phyloP scores from a whole-genome alignment of 2,797 vertebrate species.

The Anomalospiza imberbis region DNA sequence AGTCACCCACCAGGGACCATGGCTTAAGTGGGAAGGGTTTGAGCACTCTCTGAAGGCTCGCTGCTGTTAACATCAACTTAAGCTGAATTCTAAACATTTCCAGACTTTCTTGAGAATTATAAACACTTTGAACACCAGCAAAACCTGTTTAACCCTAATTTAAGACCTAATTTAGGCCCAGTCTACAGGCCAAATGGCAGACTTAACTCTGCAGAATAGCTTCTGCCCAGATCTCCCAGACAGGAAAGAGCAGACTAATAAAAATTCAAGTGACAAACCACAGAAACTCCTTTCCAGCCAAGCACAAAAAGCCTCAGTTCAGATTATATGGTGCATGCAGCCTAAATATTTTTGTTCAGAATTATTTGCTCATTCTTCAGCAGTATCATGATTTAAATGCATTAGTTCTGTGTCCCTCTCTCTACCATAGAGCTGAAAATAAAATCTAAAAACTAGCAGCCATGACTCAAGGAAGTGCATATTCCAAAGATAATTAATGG shows the following conservation, averaged over 20 bases:
- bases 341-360: conserved; percentile 51
- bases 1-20: accelerated
- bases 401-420: conserved; percentile 54
- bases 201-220: background rate
- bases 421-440: conserved; percentile 79
- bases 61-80: background rate
- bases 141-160: background rate
- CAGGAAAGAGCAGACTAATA: background rate
- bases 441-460: conserved; percentile 84
- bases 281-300: background rate
- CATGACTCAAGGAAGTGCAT: conserved; percentile 80
- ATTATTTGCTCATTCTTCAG: conserved; percentile 74
- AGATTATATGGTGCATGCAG: background rate
- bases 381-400: conserved; percentile 76
- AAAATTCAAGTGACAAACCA: background rate
- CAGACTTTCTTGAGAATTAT: background rate
- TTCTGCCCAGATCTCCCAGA: background rate
- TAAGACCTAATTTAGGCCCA: background rate
- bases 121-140: background rate
- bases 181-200: background rate
- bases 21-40: background rate
- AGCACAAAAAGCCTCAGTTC: background rate
- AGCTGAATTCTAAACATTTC: background rate
- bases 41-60: background rate
- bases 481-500: conserved; percentile 82